phyloP scores from a whole-genome alignment of 2,888 invertebrate species.

The Lypha dubia region DNA sequence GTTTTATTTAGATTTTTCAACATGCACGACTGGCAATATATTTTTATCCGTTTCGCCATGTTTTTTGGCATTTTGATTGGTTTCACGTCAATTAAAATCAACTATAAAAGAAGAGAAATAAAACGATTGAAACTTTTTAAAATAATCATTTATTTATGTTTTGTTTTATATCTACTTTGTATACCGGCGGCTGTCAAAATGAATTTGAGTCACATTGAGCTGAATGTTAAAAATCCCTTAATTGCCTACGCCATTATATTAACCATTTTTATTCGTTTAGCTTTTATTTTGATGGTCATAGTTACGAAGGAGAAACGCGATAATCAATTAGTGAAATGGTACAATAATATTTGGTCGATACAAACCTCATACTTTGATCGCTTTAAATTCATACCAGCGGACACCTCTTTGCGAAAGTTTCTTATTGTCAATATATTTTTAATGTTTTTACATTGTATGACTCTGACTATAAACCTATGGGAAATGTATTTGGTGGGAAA shows the following conservation, averaged over 20 bases:
- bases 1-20: conserved; percentile 13
- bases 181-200: conserved; percentile 14
- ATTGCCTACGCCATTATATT: conserved; percentile 36
- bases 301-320: conserved; percentile 24
- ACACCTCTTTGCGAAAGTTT: conserved; percentile 42
- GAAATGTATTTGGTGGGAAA: not conserved
- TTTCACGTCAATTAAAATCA: conserved; percentile 15
- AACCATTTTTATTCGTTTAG: conserved; percentile 17
- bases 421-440: conserved; percentile 12
- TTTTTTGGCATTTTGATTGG: conserved; percentile 19
- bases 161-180: not conserved
- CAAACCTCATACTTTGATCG: conserved; percentile 53
- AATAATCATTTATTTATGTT: not conserved
- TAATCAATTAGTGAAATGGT: conserved; percentile 21
- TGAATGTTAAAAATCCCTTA: conserved; percentile 53
- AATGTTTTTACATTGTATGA: conserved; percentile 4
- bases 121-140: conserved; percentile 27
- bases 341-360: conserved; percentile 29
- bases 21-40: conserved; percentile 40
- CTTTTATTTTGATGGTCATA: not conserved
- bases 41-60: conserved; percentile 2
- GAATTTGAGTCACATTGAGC: conserved; percentile 25
- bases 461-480: not conserved
- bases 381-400: not conserved
- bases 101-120: conserved; percentile 19